Base-by-base conservation (phyloP, 2,113 vertebrate species). In the Sander lucioperca region DNA sequence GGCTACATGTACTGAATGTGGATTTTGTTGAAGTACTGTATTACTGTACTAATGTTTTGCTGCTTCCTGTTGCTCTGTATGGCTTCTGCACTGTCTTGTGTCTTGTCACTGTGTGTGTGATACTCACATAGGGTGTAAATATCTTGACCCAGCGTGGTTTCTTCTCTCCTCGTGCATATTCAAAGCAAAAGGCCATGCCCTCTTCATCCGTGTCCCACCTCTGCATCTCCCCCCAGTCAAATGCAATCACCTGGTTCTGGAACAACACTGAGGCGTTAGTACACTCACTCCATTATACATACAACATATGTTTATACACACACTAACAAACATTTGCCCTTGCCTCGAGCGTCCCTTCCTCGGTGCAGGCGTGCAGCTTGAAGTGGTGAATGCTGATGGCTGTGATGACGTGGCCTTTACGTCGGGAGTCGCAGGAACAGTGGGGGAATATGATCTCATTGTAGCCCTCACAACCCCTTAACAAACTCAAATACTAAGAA, bases 161-260 rank as follows among this genome's bases (percentile, higher is more conserved):
- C 95, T 97, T 98, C 90, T 99, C 97, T 16, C 96, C 97, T 9
- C 98, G 95, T 0, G 96, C 96, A 10, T 99, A 99, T 69, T 99
- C 97, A 6, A 99, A 99, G 61, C 98, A 99, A 90, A 99, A 99
- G 0, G 98, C 97, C 97, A 98, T 98, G 0, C 97, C 98, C 92
- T 99, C 98, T 74, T 99, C 97, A 2, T 99, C 98, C 0, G 97
- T 99, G 93, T 99, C 98, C 98, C 98, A 99, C 61, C 97, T 93
- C 94, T 98, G 97, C 98, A 99, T 99, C 89, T 99, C 98, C 0
- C 94, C 96, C 98, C 98, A 99, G 25, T 98, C 97, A 9, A 99
- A 99, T 0, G 96, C 94, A 39, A 99, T 99, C 36, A 99, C 97
- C 94, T 99, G 98, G 94, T 98, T 99, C 98, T 99, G 92, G 43